Conservation (phyloP, 1,140 invertebrate species). For the Listronotus bonariensis region DNA sequence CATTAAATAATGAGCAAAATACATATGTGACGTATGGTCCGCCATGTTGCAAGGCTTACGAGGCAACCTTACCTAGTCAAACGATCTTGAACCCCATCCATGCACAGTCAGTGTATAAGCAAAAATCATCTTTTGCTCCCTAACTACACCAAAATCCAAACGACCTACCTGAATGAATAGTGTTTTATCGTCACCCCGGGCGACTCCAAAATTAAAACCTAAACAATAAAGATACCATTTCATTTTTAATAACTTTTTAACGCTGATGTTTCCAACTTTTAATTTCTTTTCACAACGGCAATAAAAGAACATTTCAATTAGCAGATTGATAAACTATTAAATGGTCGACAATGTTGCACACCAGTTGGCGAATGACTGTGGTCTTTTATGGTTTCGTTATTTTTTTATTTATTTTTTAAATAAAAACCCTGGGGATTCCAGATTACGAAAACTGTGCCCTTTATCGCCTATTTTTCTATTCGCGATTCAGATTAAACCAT, state of each 20-base stretch:
- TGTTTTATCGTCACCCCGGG: constrained; percentile 18
- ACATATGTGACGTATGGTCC: too few relatives aligned
- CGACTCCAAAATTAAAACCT: constrained; percentile 16
- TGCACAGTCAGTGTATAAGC: too few relatives aligned
- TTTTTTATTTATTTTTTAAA: too few relatives aligned
- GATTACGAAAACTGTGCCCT: too few relatives aligned
- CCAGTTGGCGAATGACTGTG: not conserved
- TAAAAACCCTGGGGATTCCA: too few relatives aligned
- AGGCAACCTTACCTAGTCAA: too few relatives aligned
- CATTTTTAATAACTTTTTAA: constrained; percentile 22
- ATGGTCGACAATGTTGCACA: constrained; percentile 12
- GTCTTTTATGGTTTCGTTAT: too few relatives aligned
- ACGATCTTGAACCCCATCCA: too few relatives aligned
- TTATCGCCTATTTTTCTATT: too few relatives aligned
- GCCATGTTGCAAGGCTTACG: too few relatives aligned
- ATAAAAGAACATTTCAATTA: constrained; percentile 15
- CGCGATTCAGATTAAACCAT: too few relatives aligned
- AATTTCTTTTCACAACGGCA: constrained; percentile 8
- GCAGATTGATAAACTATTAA: not conserved
- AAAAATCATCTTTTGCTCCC: constrained; percentile 1
- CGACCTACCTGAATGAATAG: constrained; percentile 14
- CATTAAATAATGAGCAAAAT: too few relatives aligned
- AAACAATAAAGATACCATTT: constrained; percentile 21
- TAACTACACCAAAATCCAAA: constrained; percentile 1
- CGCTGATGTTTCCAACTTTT: constrained; percentile 7